Conservation (phyloP, 2,113 vertebrate genomes). For the Tachysurus vachellii region DNA sequence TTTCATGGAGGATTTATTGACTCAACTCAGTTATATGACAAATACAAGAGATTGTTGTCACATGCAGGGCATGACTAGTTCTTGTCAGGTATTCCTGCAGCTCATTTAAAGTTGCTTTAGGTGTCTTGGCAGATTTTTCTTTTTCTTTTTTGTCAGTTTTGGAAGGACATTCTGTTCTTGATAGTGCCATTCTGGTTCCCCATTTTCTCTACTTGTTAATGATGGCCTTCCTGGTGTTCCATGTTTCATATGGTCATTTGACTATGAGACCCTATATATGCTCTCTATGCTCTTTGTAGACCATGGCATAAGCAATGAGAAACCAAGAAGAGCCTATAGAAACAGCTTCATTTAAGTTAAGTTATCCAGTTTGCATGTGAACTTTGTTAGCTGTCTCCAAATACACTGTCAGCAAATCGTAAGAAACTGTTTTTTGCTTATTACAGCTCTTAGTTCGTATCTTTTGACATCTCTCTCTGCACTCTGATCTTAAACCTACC, state of each 20-base stretch:
- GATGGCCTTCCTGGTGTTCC: background rate
- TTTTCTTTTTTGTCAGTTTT: background rate
- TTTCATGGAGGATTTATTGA: no score
- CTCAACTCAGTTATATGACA: no score
- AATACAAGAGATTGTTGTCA: background rate
- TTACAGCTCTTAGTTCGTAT: background rate
- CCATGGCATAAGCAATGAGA: no score
- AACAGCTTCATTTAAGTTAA: no score
- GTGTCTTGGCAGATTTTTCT: background rate
- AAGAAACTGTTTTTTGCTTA: background rate
- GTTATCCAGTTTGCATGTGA: background rate
- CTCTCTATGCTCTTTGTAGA: no score
- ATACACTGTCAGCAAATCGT: background rate
- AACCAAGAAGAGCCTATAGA: no score
- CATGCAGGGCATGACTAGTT: background rate
- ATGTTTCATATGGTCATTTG: background rate
- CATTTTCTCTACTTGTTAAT: background rate
- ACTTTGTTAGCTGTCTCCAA: background rate
- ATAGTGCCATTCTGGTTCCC: no score
- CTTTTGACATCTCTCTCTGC: no score
- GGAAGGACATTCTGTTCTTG: background rate
- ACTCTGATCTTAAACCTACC: no score
- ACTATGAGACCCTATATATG: background rate
- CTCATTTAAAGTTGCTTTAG: background rate
- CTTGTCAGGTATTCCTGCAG: background rate